phyloP scores from a whole-genome alignment of 2,797 vertebrate species.

The Caiman crocodilus region DNA sequence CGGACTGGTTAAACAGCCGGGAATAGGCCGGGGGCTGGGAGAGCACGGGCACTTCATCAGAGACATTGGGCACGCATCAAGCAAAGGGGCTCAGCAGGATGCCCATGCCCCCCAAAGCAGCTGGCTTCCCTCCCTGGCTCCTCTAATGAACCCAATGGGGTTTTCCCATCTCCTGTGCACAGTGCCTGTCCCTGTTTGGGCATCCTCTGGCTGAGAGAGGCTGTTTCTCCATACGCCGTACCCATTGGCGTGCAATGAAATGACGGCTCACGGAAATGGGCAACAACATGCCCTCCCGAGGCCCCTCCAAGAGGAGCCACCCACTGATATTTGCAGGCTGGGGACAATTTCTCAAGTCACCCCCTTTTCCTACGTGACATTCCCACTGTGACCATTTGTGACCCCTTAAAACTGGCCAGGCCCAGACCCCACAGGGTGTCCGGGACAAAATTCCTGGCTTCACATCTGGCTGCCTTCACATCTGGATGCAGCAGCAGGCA shows the following conservation, averaged over 20 bases:
- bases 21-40: fast-evolving
- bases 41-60: background rate
- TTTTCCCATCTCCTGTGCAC: background rate
- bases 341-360: too few relatives aligned
- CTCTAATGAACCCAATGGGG: background rate
- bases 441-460: too few relatives aligned
- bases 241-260: background rate
- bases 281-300: background rate
- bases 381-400: too few relatives aligned
- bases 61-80: background rate
- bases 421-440: too few relatives aligned
- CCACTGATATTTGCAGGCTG: too few relatives aligned
- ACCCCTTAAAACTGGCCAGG: too few relatives aligned
- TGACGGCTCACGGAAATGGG: background rate
- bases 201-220: too few relatives aligned
- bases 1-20: background rate
- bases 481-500: background rate
- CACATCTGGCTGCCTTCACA: too few relatives aligned
- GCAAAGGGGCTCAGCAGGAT: background rate
- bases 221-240: too few relatives aligned
- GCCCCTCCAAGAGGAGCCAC: background rate
- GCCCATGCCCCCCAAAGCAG: too few relatives aligned
- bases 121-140: background rate
- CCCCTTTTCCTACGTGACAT: too few relatives aligned
- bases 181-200: too few relatives aligned